Evolutionary conservation across 2,888 invertebrate genomes (phyloP).

Genomic region (Timema cristinae): DNA sequence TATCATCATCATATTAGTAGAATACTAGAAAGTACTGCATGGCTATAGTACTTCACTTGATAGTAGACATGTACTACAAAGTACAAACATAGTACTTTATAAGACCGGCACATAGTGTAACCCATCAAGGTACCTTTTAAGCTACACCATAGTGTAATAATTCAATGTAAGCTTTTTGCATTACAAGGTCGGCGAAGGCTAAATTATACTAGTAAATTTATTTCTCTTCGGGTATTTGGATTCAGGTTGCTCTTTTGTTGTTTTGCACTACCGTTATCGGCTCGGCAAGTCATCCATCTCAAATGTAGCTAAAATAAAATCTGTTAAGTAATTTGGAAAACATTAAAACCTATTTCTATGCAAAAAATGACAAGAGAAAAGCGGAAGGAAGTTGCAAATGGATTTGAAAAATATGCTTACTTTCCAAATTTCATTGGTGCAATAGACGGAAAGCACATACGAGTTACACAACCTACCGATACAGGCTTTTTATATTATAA

Average conservation of each 20-base stretch:
- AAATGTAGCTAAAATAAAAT: neutral
- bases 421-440: neutral
- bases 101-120: too few relatives aligned
- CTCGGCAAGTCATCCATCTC: neutral
- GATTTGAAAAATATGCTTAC: neutral
- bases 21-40: too few relatives aligned
- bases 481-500: neutral
- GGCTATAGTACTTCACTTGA: too few relatives aligned
- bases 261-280: neutral
- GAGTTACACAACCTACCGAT: neutral
- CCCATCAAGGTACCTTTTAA: too few relatives aligned
- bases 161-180: too few relatives aligned
- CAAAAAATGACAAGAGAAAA: slow-evolving; percentile 1
- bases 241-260: neutral
- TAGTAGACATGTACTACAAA: too few relatives aligned
- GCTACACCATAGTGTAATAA: too few relatives aligned
- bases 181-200: too few relatives aligned
- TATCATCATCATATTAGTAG: too few relatives aligned
- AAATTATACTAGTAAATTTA: neutral
- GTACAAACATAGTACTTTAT: too few relatives aligned
- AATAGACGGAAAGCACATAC: neutral
- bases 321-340: neutral
- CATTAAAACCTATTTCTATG: too few relatives aligned
- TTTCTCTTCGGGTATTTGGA: neutral
- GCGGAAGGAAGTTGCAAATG: neutral